Percentiles rank a stretch among this genome's conserved stretches.
phyloP scores from a whole-genome alignment of 2,797 vertebrate species.

The Propithecus deckenii region DNA sequence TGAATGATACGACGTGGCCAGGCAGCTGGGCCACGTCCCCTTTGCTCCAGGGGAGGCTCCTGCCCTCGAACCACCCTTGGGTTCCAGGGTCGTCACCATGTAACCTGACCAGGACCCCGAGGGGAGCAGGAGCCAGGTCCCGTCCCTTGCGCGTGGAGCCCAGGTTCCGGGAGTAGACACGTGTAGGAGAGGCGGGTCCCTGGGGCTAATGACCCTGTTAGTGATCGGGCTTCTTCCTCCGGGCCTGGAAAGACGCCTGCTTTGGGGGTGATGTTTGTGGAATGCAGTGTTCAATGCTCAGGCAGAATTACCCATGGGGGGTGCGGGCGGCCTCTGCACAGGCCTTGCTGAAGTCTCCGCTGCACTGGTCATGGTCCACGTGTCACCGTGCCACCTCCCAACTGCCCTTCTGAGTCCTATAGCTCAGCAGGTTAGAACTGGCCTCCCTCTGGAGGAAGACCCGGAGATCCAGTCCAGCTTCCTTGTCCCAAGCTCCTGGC shows the following conservation, averaged over 20 bases:
- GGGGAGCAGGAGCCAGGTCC: fast-evolving
- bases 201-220: fast-evolving
- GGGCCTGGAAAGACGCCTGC: background rate
- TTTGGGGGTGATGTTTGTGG: background rate
- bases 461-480: fast-evolving
- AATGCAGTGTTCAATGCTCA: fast-evolving
- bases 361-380: background rate
- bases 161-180: fast-evolving
- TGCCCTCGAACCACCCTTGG: fast-evolving
- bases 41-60: background rate
- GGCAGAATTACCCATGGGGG: background rate
- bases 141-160: fast-evolving
- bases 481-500: fast-evolving
- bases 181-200: fast-evolving
- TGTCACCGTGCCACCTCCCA: too few species aligned
- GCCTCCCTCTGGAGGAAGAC: background rate
- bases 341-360: background rate
- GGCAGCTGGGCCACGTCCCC: background rate
- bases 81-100: background rate
- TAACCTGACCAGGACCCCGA: fast-evolving
- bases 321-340: background rate
- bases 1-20: background rate
- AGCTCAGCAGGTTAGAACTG: fast-evolving
- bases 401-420: background rate
- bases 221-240: background rate